A percentile compares a stretch with the other conserved stretches of the same genome.
These are phyloP conservation scores for Drosophila erecta DNA, from an alignment of 1,140 invertebrate genomes.

Conservation along the genomic window DNA sequence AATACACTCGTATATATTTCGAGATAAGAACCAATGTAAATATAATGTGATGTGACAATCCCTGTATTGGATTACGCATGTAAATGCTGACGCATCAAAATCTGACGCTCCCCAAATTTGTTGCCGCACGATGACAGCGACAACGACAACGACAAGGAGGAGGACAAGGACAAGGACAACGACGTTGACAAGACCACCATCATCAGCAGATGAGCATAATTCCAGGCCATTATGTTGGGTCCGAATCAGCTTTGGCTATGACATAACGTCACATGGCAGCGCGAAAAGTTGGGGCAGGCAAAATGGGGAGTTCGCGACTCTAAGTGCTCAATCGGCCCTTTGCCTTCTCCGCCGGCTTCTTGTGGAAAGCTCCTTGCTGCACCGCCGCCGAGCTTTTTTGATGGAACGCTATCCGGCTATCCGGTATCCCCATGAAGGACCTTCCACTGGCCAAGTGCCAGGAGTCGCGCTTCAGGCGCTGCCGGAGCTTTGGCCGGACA, in stretches of 20 bases:
- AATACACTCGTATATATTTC: no score
- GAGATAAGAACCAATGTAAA: no score
- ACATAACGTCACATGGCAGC: conserved; percentile 59
- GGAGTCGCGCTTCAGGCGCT: conserved; percentile 34
- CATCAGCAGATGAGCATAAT: conserved; percentile 34
- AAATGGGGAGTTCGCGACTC: not conserved
- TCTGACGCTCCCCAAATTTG: conserved; percentile 1
- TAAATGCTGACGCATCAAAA: no score
- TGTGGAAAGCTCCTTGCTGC: conserved; percentile 43
- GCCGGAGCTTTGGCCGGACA: conserved; percentile 51
- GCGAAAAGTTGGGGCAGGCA: conserved; percentile 1
- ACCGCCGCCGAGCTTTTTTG: conserved; percentile 32
- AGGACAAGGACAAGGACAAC: conserved; percentile 39
- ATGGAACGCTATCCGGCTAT: not conserved
- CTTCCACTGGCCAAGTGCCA: conserved; percentile 63
- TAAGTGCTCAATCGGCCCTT: conserved; percentile 1
- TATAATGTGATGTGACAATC: no score
- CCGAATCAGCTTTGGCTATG: conserved; percentile 11
- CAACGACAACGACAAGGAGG: conserved; percentile 20
- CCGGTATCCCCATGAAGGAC: not conserved
- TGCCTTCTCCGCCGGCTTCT: conserved; percentile 40
- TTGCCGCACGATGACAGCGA: conserved; percentile 33
- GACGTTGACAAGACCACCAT: conserved; percentile 27
- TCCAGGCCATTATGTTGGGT: conserved; percentile 46
- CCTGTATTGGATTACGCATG: no score